Conservation (phyloP, 2,888 invertebrate genomes). For the Brachynemurus nebulosus region DNA sequence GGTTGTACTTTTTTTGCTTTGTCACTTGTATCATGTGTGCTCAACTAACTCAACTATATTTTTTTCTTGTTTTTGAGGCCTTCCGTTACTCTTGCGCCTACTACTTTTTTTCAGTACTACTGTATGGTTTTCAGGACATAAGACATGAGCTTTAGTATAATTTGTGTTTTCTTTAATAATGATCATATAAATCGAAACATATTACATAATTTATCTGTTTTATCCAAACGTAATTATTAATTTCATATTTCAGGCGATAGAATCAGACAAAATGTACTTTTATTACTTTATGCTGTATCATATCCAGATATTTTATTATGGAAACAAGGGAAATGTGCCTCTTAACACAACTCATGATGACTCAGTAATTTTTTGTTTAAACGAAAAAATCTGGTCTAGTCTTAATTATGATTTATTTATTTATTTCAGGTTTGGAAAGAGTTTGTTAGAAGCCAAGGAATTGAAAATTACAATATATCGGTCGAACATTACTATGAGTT, state of each 20-base stretch:
- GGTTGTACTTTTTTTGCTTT: too few relatives aligned
- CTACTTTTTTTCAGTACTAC: too few relatives aligned
- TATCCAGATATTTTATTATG: constrained; percentile 32
- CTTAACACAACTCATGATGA: background rate
- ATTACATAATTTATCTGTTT: too few relatives aligned
- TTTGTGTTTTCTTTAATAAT: too few relatives aligned
- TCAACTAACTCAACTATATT: too few relatives aligned
- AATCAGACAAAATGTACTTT: constrained; percentile 37
- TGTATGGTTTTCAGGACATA: too few relatives aligned
- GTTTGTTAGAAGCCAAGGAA: constrained; percentile 30
- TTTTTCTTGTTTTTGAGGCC: too few relatives aligned
- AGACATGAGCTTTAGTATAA: too few relatives aligned
- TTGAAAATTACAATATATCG: constrained; percentile 30
- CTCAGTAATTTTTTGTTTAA: background rate
- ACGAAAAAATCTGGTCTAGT: background rate
- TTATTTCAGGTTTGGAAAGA: constrained; percentile 33
- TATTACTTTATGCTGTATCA: constrained; percentile 39
- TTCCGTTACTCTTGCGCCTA: too few relatives aligned
- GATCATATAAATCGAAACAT: too few relatives aligned
- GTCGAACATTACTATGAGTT: constrained; percentile 34
- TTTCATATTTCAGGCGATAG: constrained; percentile 29
- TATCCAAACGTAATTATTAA: background rate
- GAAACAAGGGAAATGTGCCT: constrained; percentile 30
- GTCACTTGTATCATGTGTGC: too few relatives aligned
- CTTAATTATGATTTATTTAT: background rate